Evolutionary conservation across 1,140 invertebrate genomes (phyloP).

Genomic region (Cotesia chilonis): DNA sequence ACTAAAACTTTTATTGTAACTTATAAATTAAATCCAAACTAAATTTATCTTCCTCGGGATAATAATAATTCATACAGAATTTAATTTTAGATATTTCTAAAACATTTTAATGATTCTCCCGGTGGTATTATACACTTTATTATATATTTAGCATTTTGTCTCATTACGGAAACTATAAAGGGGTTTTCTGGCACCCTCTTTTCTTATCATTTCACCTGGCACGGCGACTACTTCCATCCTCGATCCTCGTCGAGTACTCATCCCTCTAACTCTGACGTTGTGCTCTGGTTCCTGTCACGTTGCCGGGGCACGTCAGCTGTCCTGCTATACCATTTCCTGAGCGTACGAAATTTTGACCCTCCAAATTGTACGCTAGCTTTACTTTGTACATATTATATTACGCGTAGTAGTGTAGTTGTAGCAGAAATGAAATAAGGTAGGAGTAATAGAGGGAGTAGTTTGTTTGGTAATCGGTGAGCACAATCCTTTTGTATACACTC

Average conservation of each 20-base stretch:
- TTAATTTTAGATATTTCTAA: too few species aligned
- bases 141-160: conserved; percentile 3
- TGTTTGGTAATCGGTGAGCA: too few species aligned
- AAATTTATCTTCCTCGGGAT: too few species aligned
- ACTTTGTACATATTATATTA: neutral
- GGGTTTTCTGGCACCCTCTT: neutral
- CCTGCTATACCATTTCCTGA: conserved; percentile 23
- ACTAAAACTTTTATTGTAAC: conserved; percentile 1
- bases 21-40: too few species aligned
- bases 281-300: conserved; percentile 8
- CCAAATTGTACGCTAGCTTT: neutral
- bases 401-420: too few species aligned
- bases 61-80: too few species aligned
- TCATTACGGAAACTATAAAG: conserved; percentile 12
- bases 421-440: neutral
- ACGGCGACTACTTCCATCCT: too few species aligned
- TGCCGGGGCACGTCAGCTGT: conserved; percentile 30
- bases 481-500: neutral
- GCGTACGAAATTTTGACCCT: conserved; percentile 9
- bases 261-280: neutral
- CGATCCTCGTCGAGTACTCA: too few species aligned
- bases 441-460: too few species aligned
- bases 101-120: too few species aligned
- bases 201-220: too few species aligned
- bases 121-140: neutral